Percentiles rank a stretch among this genome's conserved stretches.
Conservation (phyloP, 1,140 invertebrate genomes). For the Trissolcus basalis region DNA sequence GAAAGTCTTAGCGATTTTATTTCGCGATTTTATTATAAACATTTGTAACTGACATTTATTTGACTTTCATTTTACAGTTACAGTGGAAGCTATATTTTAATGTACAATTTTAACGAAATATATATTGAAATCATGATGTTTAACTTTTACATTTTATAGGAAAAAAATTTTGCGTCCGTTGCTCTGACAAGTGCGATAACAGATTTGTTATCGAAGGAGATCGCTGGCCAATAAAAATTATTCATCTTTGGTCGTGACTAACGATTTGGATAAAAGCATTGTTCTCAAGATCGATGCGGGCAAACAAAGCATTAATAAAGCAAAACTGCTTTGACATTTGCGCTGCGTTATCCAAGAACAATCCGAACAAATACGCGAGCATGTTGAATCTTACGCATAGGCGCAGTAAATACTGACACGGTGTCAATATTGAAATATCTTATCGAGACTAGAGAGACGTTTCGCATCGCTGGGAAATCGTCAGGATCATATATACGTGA, state of each 20-base stretch:
- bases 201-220: slow-evolving; percentile 26
- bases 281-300: slow-evolving; percentile 17
- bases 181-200: slow-evolving; percentile 45
- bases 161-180: slow-evolving; percentile 24
- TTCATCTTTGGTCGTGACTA: slow-evolving; percentile 28
- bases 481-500: slow-evolving; percentile 54
- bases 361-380: slow-evolving; percentile 68
- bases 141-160: no score
- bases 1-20: no score
- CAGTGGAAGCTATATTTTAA: no score
- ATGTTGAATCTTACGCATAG: slow-evolving; percentile 62
- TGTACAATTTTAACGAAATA: no score
- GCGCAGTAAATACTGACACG: slow-evolving; percentile 65
- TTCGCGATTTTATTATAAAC: no score
- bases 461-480: slow-evolving; percentile 44
- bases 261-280: slow-evolving; percentile 25
- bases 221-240: slow-evolving; percentile 38
- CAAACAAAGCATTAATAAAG: slow-evolving; percentile 37
- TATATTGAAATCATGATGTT: no score
- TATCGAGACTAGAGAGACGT: slow-evolving; percentile 64
- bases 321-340: slow-evolving; percentile 38
- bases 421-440: slow-evolving; percentile 73
- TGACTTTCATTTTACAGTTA: no score
- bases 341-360: slow-evolving; percentile 62
- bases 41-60: no score